phyloP scores from a whole-genome alignment of 1,140 invertebrate species.

The Adoxophyes honmai region DNA sequence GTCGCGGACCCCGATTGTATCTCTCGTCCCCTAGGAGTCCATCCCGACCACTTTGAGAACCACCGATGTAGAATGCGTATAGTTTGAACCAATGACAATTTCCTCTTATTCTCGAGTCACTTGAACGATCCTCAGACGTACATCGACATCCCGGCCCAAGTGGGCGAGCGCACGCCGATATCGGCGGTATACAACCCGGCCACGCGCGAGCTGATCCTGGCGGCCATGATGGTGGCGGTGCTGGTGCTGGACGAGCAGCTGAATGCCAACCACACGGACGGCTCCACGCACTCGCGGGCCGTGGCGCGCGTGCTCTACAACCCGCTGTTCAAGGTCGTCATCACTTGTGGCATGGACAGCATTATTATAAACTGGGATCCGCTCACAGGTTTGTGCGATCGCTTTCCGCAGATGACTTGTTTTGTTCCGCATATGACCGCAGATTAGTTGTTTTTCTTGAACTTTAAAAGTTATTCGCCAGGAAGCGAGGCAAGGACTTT shows the following conservation, averaged over 20 bases:
- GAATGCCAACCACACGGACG: constrained; percentile 81
- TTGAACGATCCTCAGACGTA: constrained; percentile 76
- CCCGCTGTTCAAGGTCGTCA: constrained; percentile 81
- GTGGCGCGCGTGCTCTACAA: constrained; percentile 84
- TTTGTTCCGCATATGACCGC: no score
- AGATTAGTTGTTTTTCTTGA: no score
- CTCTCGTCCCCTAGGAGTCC: no score
- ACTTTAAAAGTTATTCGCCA: no score
- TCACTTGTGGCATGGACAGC: constrained; percentile 83
- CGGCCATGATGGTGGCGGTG: constrained; percentile 78
- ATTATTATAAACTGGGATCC: constrained; percentile 87
- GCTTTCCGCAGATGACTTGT: no score
- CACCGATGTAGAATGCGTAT: no score
- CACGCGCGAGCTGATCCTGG: constrained; percentile 81
- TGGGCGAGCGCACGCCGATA: constrained; percentile 79
- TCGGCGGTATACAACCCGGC: constrained; percentile 80
- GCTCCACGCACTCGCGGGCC: constrained; percentile 81
- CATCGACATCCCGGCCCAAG: constrained; percentile 77
- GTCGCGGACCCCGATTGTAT: no score
- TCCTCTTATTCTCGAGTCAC: no score
- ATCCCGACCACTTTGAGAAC: no score
- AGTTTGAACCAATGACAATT: no score
- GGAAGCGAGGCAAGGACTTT: no score
- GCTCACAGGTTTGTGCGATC: constrained; percentile 64
- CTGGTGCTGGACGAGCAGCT: constrained; percentile 80